Evolutionary conservation across 2,888 invertebrate genomes (phyloP), one percentile per base, ranked within the genome.

Genomic region (Hirtodrosophila cameraria): DNA sequence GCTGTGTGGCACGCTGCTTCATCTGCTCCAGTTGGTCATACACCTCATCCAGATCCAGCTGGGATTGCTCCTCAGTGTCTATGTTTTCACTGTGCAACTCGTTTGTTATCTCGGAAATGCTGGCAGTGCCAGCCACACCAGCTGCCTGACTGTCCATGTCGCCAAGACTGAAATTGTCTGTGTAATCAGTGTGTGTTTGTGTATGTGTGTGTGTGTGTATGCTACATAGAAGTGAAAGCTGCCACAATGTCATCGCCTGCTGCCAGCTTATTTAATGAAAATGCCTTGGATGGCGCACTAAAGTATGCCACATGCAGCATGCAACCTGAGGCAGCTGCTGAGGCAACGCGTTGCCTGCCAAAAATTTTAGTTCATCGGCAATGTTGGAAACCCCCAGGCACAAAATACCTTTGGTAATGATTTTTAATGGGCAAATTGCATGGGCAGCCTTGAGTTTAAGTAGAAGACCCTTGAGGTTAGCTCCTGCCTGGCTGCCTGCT

Each of bases 401-500:
- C 28, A 50, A 61, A 75, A 71, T 71, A 66, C 62, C 72, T 62
- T 48, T 52, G 81, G 74, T 81, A 86, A 86, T 81, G 84, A 83
- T 86, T 83, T 86, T 81, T 83, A 81, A 81, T 81, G 77, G 77
- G 49, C 46, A 80, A 83, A 86, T 83, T 86, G 81, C 86, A 81
- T 80, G 80, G 61, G 25, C 53, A 33, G 57, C 28, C 46, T 46
- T 36, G 27, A 63, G 52, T 58, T 38, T 36, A 53, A 18, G 46
- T 20, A n/a, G 28, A 13, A 33, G 13, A 15, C 30, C 11, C 31
- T 38, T 35, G 54, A 16, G 48, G 27, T 25, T 18, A 11, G 30
- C 25, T 36, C 6, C 13, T 9, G 61, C 35, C 20, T 5, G 16
- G 25, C 11, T 23, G 38, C 18, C 23, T 27, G 27, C 23, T 9